Percentiles rank a stretch among this genome's conserved stretches.
phyloP scores from a whole-genome alignment of 2,113 vertebrate genomes.

The Apodemus speciosus region DNA sequence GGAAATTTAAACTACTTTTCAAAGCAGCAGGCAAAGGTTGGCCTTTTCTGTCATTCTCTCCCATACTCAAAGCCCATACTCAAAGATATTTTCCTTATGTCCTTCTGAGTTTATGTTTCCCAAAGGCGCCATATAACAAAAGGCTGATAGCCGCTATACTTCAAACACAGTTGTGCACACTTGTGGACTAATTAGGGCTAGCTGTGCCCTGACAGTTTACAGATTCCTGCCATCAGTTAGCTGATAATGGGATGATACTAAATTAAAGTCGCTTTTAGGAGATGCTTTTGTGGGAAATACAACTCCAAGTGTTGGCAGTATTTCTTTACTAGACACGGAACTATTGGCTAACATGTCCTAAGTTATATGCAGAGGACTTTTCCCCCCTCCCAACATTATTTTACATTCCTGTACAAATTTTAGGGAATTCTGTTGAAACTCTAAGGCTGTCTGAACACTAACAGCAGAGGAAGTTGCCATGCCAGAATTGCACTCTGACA shows the following conservation, averaged over 20 bases:
- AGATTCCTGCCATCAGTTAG: constrained; percentile 17
- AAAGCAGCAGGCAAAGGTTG: constrained; percentile 23
- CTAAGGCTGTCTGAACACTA: background rate
- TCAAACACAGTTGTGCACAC: background rate
- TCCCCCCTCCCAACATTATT: constrained; percentile 37
- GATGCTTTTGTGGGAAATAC: constrained; percentile 41
- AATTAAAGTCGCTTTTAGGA: constrained; percentile 7
- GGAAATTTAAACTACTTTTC: background rate
- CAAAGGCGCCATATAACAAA: background rate
- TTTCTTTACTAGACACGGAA: constrained; percentile 37
- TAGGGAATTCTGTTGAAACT: constrained; percentile 19
- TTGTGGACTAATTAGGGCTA: constrained; percentile 23
- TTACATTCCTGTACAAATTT: constrained; percentile 6
- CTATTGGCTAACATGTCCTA: constrained; percentile 4
- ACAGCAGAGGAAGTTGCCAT: constrained; percentile 33
- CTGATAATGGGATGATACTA: background rate
- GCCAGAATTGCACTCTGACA: background rate
- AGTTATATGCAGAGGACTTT: background rate
- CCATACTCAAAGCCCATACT: background rate
- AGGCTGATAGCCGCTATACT: constrained; percentile 7
- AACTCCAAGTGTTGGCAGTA: background rate
- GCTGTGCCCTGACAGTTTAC: background rate
- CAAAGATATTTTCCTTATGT: constrained; percentile 24
- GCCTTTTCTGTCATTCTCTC: background rate
- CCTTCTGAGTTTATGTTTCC: constrained; percentile 24